Evolutionary conservation across 1,140 invertebrate genomes (phyloP).

Genomic region (Drosophila parvula): DNA sequence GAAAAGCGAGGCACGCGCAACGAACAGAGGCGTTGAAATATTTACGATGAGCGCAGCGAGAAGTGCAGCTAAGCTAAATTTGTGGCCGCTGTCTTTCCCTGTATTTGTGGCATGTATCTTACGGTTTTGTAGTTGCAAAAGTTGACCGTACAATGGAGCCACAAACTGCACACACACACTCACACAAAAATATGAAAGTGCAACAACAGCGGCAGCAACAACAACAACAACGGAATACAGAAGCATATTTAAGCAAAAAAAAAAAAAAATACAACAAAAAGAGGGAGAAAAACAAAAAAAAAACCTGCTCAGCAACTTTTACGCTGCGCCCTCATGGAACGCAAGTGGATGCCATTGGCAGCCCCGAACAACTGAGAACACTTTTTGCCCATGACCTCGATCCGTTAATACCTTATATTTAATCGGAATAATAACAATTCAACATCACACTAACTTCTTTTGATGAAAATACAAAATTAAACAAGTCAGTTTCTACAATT

Average conservation of each 20-base stretch:
- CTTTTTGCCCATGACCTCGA: slow-evolving; percentile 2
- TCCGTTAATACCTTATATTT: not conserved
- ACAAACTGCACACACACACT: slow-evolving; percentile 29
- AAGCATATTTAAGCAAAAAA: slow-evolving; percentile 30
- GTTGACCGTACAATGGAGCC: slow-evolving; percentile 46
- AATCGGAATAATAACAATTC: too few species aligned
- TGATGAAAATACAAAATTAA: not conserved
- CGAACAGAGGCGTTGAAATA: slow-evolving; percentile 76
- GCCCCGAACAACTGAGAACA: slow-evolving; percentile 19
- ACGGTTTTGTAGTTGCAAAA: slow-evolving; percentile 59
- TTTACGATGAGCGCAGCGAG: slow-evolving; percentile 65
- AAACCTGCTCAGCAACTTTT: slow-evolving; percentile 76
- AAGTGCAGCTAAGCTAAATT: slow-evolving; percentile 38
- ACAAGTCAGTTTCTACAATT: not conserved
- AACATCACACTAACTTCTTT: not conserved
- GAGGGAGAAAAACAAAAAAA: slow-evolving; percentile 20
- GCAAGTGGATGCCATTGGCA: slow-evolving; percentile 67
- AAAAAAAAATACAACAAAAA: slow-evolving; percentile 5
- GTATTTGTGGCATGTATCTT: slow-evolving; percentile 32
- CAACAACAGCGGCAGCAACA: slow-evolving; percentile 46
- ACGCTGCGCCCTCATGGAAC: slow-evolving; percentile 62
- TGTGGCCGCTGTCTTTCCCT: slow-evolving; percentile 11
- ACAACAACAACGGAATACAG: slow-evolving; percentile 20
- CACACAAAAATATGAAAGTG: slow-evolving; percentile 73
- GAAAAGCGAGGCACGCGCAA: slow-evolving; percentile 23